A percentile compares a stretch with the other conserved stretches of the same genome.
These are phyloP conservation scores for Anser brachyrhynchus DNA, from an alignment of 2,113 vertebrate genomes.

Conservation along the genomic window DNA sequence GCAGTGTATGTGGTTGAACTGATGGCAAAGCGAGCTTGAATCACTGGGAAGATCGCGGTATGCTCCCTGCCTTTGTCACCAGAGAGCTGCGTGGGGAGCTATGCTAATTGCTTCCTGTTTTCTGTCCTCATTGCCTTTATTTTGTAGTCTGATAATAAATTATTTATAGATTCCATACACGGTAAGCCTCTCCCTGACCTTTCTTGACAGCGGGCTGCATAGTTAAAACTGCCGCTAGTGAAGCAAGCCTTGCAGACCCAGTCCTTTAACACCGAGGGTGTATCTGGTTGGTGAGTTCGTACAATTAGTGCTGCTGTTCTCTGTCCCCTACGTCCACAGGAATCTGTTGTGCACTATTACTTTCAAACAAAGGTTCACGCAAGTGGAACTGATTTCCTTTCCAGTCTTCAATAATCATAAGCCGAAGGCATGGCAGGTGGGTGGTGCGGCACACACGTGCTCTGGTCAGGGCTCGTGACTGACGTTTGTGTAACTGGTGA, in stretches of 20 bases:
- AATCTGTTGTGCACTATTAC: not conserved
- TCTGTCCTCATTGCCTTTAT: not conserved
- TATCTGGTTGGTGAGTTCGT: not conserved
- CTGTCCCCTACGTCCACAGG: not conserved
- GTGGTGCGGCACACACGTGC: not conserved
- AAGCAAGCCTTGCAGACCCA: not conserved
- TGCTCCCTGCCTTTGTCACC: not conserved
- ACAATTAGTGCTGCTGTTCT: not conserved
- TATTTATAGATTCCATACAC: not conserved
- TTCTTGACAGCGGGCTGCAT: not conserved
- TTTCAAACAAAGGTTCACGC: slow-evolving; percentile 21
- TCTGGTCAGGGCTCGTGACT: not conserved
- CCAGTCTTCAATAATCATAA: not conserved
- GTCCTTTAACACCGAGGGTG: not conserved
- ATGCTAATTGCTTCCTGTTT: not conserved
- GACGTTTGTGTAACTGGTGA: not conserved
- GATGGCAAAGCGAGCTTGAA: not conserved
- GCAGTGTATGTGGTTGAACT: not conserved
- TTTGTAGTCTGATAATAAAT: not conserved
- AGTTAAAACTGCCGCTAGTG: not conserved
- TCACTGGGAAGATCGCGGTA: not conserved
- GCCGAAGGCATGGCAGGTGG: not conserved
- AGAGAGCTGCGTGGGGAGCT: not conserved
- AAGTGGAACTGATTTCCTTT: slow-evolving; percentile 4
- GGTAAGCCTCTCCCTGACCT: not conserved